Percentiles rank a stretch among this genome's conserved stretches.
Evolutionary conservation across 2,888 invertebrate genomes (phyloP).

Genomic region (Belgica antarctica): DNA sequence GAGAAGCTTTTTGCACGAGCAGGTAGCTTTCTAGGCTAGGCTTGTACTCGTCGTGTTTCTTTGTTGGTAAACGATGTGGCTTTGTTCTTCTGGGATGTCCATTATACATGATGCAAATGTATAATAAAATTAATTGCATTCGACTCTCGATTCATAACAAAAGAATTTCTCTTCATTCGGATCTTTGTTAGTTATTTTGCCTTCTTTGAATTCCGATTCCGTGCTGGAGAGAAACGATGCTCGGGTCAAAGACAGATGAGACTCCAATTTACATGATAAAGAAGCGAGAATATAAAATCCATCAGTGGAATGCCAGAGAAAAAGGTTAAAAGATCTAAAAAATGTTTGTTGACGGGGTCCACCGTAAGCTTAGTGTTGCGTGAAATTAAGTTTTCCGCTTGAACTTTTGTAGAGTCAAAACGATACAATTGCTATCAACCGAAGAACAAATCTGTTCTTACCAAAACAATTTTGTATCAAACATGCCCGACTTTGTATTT

Average conservation of each 20-base stretch:
- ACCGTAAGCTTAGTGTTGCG: too few species aligned
- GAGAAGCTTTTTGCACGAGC: background rate
- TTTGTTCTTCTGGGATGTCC: background rate
- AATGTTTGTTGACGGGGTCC: too few species aligned
- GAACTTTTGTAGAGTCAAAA: too few species aligned
- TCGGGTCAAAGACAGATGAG: background rate
- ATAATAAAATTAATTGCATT: background rate
- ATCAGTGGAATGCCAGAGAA: background rate
- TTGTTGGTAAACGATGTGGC: background rate
- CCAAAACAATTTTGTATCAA: too few species aligned
- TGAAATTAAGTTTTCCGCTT: too few species aligned
- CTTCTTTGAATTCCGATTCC: background rate
- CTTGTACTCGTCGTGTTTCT: conserved; percentile 7
- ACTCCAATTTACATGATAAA: conserved; percentile 8
- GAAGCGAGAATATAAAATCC: background rate
- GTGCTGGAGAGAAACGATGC: background rate
- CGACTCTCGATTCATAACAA: background rate
- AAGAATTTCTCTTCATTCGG: background rate
- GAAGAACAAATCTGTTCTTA: too few species aligned
- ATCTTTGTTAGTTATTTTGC: background rate
- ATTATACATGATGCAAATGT: conserved; percentile 9
- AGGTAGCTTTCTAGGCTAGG: background rate
- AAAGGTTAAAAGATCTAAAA: background rate
- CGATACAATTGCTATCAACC: too few species aligned
- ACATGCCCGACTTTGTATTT: too few species aligned